These are phyloP conservation scores for Lophochroa leadbeateri DNA, from an alignment of 2,113 vertebrate species.

Conservation along the genomic window DNA sequence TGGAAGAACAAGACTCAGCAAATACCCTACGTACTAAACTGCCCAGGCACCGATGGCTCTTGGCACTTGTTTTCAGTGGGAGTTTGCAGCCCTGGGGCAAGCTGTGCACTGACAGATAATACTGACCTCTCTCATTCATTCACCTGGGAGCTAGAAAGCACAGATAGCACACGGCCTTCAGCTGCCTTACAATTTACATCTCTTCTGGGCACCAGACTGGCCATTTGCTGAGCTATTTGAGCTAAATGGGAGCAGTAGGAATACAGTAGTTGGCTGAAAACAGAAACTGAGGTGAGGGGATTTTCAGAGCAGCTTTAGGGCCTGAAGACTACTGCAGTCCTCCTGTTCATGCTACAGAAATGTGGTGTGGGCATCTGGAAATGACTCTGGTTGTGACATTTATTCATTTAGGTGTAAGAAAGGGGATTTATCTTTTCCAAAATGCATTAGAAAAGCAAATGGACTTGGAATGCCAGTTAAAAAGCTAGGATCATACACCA, in stretches of 20 bases:
- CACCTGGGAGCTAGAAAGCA: not conserved
- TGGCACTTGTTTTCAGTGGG: not conserved
- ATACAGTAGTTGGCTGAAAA: not conserved
- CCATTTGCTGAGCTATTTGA: not conserved
- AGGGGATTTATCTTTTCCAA: too few relatives aligned
- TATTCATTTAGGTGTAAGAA: not conserved
- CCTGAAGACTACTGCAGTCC: not conserved
- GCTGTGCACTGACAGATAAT: not conserved
- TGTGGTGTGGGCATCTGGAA: not conserved
- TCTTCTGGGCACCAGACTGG: not conserved
- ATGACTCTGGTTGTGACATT: not conserved
- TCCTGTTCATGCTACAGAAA: not conserved
- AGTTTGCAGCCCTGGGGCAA: accelerated
- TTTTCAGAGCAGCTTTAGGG: not conserved
- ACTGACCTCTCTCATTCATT: not conserved
- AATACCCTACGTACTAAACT: not conserved
- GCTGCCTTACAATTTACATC: not conserved
- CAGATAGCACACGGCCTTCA: not conserved
- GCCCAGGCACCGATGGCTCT: not conserved
- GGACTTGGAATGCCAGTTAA: too few relatives aligned
- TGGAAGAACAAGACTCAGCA: not conserved
- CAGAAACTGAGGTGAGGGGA: not conserved
- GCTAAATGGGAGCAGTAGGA: not conserved
- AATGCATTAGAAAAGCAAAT: too few relatives aligned
- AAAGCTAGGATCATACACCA: too few relatives aligned